phyloP scores from a whole-genome alignment of 2,797 vertebrate species.

The Apogon hyalosoma region DNA sequence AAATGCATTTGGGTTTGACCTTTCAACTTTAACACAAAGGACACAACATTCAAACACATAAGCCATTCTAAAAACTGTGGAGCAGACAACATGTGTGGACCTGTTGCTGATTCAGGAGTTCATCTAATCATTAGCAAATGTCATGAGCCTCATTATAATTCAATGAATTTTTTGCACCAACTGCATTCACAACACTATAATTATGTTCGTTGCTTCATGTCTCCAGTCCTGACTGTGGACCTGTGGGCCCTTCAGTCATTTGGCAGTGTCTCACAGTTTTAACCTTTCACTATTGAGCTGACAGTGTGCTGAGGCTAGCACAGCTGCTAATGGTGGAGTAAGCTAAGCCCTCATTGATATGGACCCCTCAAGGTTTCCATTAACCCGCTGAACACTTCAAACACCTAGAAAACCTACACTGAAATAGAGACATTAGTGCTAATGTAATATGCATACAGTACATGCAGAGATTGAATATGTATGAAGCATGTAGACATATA shows the following conservation, averaged over 20 bases:
- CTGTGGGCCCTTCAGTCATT: conserved; percentile 42
- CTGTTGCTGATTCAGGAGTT: conserved; percentile 56
- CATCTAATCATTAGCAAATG: conserved; percentile 23
- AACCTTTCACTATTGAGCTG: conserved; percentile 59
- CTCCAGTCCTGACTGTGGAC: conserved; percentile 22
- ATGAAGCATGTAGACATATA: conserved; percentile 5
- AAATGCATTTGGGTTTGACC: not conserved
- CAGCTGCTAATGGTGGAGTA: conserved; percentile 46
- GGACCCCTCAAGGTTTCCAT: conserved; percentile 40
- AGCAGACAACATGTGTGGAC: conserved; percentile 1
- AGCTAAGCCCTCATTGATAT: conserved; percentile 49
- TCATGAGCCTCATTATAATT: conserved; percentile 61
- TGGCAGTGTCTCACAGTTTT: conserved; percentile 48
- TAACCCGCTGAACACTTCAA: conserved; percentile 19
- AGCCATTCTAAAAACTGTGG: not conserved
- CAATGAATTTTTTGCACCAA: conserved; percentile 35
- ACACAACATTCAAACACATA: conserved; percentile 1
- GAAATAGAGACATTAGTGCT: conserved; percentile 21
- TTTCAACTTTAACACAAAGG: not conserved
- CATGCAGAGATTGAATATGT: conserved; percentile 16
- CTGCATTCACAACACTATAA: conserved; percentile 28
- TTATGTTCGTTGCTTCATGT: conserved; percentile 45
- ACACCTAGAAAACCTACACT: conserved; percentile 9
- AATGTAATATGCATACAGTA: conserved; percentile 20
- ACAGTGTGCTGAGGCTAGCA: conserved; percentile 70